A percentile compares a stretch with the other conserved stretches of the same genome.
Conservation (phyloP, 2,888 invertebrate species). For the Bedellia somnulentella region DNA sequence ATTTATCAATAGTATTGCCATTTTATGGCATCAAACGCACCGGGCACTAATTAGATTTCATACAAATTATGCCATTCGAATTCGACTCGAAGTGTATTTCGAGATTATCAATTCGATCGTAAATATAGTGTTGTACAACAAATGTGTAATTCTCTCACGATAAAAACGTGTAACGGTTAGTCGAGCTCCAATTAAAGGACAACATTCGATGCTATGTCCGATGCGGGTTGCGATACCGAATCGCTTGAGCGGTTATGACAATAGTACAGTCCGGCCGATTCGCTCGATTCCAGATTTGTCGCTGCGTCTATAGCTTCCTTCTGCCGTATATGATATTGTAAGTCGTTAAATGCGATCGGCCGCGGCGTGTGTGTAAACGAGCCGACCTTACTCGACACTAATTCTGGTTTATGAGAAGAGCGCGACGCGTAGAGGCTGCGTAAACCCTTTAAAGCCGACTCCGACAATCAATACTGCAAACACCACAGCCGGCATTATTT, state of each 20-base stretch:
- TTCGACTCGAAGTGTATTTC: too few species aligned
- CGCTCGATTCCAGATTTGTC: conserved; percentile 35
- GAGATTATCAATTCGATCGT: too few species aligned
- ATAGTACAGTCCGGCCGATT: too few species aligned
- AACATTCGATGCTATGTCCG: too few species aligned
- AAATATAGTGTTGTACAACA: too few species aligned
- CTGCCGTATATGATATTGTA: conserved; percentile 34
- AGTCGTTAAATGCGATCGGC: conserved; percentile 41
- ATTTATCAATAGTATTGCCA: conserved; percentile 14
- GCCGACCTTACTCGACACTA: conserved; percentile 45
- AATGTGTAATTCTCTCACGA: too few species aligned
- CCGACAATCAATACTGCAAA: conserved; percentile 32
- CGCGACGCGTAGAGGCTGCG: conserved; percentile 30
- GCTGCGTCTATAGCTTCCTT: conserved; percentile 41
- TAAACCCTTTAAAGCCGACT: conserved; percentile 29
- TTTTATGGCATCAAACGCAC: conserved; percentile 12
- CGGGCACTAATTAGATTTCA: conserved; percentile 20
- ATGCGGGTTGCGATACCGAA: too few species aligned
- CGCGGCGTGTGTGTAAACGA: conserved; percentile 54
- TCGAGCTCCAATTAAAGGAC: too few species aligned
- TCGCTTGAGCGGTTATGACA: too few species aligned
- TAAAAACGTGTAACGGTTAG: too few species aligned
- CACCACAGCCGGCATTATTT: conserved; percentile 20
- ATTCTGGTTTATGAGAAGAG: conserved; percentile 53
- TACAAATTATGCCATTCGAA: too few species aligned